A percentile compares a stretch with the other conserved stretches of the same genome.
phyloP scores from a whole-genome alignment of 2,888 invertebrate genomes.

The Zeuzera pyrina region DNA sequence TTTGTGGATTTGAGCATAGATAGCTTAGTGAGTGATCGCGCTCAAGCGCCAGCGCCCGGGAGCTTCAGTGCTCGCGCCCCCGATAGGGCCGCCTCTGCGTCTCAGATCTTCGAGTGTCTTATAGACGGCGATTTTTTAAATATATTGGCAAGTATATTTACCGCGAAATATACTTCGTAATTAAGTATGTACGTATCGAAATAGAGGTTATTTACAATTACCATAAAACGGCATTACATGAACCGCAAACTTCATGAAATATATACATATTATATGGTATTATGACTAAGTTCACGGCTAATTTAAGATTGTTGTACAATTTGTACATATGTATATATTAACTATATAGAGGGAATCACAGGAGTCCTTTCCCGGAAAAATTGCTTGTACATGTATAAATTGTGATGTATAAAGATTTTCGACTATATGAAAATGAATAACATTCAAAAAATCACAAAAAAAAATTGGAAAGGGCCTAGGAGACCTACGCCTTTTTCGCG shows the following conservation, averaged over 20 bases:
- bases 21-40: too few relatives aligned
- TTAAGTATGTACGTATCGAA: too few relatives aligned
- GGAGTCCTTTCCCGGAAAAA: constrained; percentile 41
- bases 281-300: constrained; percentile 32
- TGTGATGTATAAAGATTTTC: constrained; percentile 42
- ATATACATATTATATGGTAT: not conserved
- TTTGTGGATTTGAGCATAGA: too few relatives aligned
- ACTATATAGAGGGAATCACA: constrained; percentile 30
- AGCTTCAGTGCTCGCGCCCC: too few relatives aligned
- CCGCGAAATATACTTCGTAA: constrained; percentile 16
- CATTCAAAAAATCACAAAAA: constrained; percentile 37
- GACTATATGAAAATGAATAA: constrained; percentile 18
- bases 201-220: constrained; percentile 26
- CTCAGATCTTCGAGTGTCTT: too few relatives aligned
- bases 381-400: constrained; percentile 45
- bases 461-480: constrained; percentile 45
- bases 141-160: constrained; percentile 6
- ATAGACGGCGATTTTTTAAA: constrained; percentile 4
- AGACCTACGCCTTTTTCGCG: constrained; percentile 38
- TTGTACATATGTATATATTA: constrained; percentile 62
- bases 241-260: not conserved
- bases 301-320: constrained; percentile 44
- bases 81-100: too few relatives aligned
- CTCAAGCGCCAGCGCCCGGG: too few relatives aligned
- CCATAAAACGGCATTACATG: constrained; percentile 6